Conservation (phyloP, 2,888 invertebrate species). For the Scaptodrosophila latifasciaeformis region DNA sequence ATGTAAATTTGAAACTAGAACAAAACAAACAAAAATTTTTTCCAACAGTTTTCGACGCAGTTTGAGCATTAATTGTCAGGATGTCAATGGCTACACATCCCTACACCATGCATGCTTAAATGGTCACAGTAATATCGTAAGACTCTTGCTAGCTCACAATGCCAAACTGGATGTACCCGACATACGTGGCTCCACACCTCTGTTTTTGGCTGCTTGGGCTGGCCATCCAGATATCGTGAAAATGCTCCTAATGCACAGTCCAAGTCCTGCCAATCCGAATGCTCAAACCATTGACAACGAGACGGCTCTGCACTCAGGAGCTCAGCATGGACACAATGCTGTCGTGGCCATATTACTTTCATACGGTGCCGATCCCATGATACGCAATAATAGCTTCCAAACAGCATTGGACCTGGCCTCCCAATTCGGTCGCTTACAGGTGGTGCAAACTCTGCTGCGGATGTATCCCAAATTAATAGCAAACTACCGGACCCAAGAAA, state of each 20-base stretch:
- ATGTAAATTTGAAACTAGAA: too few species aligned
- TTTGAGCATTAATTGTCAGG: slow-evolving; percentile 93
- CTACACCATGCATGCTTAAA: slow-evolving; percentile 95
- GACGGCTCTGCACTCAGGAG: slow-evolving; percentile 93
- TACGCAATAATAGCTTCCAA: slow-evolving; percentile 90
- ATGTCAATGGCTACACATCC: slow-evolving; percentile 93
- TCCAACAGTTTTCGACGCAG: slow-evolving; percentile 85
- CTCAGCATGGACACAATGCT: slow-evolving; percentile 92
- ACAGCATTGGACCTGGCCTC: slow-evolving; percentile 95
- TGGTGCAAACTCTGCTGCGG: slow-evolving; percentile 88
- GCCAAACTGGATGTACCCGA: slow-evolving; percentile 92
- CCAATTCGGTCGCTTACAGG: slow-evolving; percentile 88
- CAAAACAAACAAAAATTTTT: too few species aligned
- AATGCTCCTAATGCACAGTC: slow-evolving; percentile 86
- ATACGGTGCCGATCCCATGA: slow-evolving; percentile 89
- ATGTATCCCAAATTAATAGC: slow-evolving; percentile 87
- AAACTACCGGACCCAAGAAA: slow-evolving; percentile 29
- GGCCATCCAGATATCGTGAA: slow-evolving; percentile 91
- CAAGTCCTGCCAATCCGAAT: slow-evolving; percentile 88
- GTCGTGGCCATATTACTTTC: slow-evolving; percentile 89
- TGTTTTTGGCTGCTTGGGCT: slow-evolving; percentile 96
- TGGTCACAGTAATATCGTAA: slow-evolving; percentile 93
- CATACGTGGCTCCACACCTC: slow-evolving; percentile 92
- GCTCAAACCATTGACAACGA: slow-evolving; percentile 82
- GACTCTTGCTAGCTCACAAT: slow-evolving; percentile 83